A percentile compares a stretch with the other conserved stretches of the same genome.
Evolutionary conservation across 1,140 invertebrate genomes (phyloP).

Genomic region (Thaumetopoea pityocampa): DNA sequence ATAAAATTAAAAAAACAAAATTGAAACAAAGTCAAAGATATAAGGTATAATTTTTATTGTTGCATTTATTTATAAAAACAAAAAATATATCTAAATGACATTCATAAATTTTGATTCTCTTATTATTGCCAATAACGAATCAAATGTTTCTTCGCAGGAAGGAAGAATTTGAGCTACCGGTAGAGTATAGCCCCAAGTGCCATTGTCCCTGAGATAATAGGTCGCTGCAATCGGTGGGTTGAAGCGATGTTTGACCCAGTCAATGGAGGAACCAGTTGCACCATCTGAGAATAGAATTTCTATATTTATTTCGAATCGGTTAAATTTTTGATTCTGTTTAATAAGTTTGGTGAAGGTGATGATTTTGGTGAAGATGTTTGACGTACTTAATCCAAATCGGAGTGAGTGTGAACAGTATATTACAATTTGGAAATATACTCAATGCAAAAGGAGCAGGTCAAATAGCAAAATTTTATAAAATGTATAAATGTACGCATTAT

Average conservation of each 20-base stretch:
- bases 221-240: constrained; percentile 76
- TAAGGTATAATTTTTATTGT: neutral
- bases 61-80: neutral
- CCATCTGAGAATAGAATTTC: constrained; percentile 41
- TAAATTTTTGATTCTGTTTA: too few relatives aligned
- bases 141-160: constrained; percentile 80
- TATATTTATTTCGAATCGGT: too few relatives aligned
- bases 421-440: too few relatives aligned
- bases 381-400: too few relatives aligned
- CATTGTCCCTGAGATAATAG: constrained; percentile 80
- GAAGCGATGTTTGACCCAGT: constrained; percentile 77
- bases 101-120: constrained; percentile 63
- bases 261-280: constrained; percentile 61
- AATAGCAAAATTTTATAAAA: too few relatives aligned
- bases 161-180: constrained; percentile 82
- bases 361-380: too few relatives aligned
- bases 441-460: too few relatives aligned
- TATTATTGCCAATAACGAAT: constrained; percentile 76
- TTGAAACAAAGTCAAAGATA: neutral
- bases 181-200: constrained; percentile 81
- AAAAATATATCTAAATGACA: constrained; percentile 29
- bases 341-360: too few relatives aligned
- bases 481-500: too few relatives aligned
- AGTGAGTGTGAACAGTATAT: too few relatives aligned
- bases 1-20: neutral